Evolutionary conservation across 2,888 invertebrate genomes (phyloP).

Genomic region (Cylindroiulus punctatus): DNA sequence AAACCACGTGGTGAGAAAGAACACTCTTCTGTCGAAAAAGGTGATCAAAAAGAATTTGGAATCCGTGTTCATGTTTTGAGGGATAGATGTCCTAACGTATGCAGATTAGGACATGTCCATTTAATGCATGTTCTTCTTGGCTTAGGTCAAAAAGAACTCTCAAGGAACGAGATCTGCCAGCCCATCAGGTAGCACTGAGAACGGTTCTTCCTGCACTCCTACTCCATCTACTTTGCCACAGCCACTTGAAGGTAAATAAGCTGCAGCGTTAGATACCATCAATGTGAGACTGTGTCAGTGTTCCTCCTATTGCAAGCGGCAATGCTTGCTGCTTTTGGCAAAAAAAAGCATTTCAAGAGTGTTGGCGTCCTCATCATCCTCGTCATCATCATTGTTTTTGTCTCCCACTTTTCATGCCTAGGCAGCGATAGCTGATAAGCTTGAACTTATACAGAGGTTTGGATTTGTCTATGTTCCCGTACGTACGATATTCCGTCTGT

Average conservation of each 20-base stretch:
- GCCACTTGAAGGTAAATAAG: neutral
- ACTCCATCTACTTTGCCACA: conserved; percentile 5
- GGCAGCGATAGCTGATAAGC: conserved; percentile 33
- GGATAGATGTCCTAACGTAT: neutral
- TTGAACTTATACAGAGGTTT: neutral
- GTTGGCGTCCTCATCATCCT: neutral
- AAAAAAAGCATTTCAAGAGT: neutral
- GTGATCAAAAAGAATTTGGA: neutral
- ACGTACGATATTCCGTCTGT: conserved; percentile 23
- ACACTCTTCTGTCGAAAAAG: conserved; percentile 39
- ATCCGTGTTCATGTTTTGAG: neutral
- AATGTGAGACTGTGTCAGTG: neutral
- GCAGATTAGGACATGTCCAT: neutral
- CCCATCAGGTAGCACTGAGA: conserved; percentile 53
- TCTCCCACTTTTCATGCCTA: conserved; percentile 24
- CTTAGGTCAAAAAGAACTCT: conserved; percentile 13
- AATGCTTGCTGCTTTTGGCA: neutral
- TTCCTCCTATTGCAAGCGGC: neutral
- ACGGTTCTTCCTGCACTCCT: conserved; percentile 47
- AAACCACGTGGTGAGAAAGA: neutral
- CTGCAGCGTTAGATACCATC: neutral
- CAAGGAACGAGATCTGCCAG: conserved; percentile 50
- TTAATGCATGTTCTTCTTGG: neutral
- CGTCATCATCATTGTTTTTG: conserved; percentile 16
- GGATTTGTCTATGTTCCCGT: conserved; percentile 39